Percentiles rank a stretch among this genome's conserved stretches.
Conservation (phyloP, 2,888 invertebrate genomes). For the Diabrotica balteata region DNA sequence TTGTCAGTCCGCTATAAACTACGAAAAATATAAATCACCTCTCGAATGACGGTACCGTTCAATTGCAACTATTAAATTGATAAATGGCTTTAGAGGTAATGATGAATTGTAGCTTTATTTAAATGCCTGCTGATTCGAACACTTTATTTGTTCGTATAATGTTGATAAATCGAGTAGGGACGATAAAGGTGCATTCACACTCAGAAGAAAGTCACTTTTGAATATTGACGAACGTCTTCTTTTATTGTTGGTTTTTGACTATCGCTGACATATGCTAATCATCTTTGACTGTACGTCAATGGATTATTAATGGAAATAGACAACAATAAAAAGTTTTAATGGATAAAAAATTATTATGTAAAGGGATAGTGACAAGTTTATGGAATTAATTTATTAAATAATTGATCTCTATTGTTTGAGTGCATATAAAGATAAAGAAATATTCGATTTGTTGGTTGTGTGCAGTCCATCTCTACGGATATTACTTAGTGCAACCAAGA, state of each 20-base stretch:
- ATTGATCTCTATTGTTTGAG: no score
- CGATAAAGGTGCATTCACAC: constrained; percentile 16
- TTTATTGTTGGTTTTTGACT: neutral
- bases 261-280: constrained; percentile 12
- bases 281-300: constrained; percentile 7
- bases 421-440: no score
- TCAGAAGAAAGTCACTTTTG: neutral
- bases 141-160: constrained; percentile 33
- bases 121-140: constrained; percentile 27
- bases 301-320: neutral
- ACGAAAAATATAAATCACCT: constrained; percentile 28
- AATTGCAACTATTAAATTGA: constrained; percentile 38
- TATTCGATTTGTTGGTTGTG: no score
- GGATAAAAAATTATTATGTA: no score
- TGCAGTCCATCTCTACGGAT: no score
- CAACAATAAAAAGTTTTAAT: no score
- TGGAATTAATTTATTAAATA: no score
- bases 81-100: constrained; percentile 34
- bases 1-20: constrained; percentile 12
- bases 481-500: no score
- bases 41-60: constrained; percentile 24
- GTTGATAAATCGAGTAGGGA: constrained; percentile 31
- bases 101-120: constrained; percentile 35
- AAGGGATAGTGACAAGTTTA: no score
- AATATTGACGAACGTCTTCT: constrained; percentile 7